Percentiles rank a stretch among this genome's conserved stretches.
Evolutionary conservation across 53 echinoderm and acorn worm species (phyloP).

Genomic region (Luidia sarsii): DNA sequence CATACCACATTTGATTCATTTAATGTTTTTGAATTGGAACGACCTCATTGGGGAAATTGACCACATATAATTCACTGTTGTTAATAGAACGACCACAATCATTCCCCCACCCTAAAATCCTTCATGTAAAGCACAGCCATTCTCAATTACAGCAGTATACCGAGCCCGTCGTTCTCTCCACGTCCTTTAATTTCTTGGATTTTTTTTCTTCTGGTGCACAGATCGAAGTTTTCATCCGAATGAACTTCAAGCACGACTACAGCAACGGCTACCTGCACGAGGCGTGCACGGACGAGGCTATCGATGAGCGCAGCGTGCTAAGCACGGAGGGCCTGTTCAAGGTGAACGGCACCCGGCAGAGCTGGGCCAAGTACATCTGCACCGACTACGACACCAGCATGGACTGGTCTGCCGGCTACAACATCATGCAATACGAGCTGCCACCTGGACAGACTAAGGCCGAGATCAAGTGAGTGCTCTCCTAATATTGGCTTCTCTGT

Average conservation of each 20-base stretch:
- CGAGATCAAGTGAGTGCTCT: slow-evolving; percentile 46
- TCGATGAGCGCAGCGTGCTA: slow-evolving; percentile 24
- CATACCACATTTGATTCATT: too few relatives aligned
- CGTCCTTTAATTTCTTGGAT: too few relatives aligned
- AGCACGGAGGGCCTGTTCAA: slow-evolving; percentile 34
- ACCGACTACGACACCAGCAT: slow-evolving; percentile 31
- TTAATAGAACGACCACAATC: too few relatives aligned
- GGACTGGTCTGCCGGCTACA: slow-evolving; percentile 50
- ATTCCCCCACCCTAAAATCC: too few relatives aligned
- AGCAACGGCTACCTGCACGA: slow-evolving; percentile 34
- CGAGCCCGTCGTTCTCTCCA: too few relatives aligned
- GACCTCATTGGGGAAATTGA: too few relatives aligned
- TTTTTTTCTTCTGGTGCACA: too few relatives aligned
- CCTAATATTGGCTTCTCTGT: too few relatives aligned
- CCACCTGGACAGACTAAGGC: slow-evolving; percentile 3
- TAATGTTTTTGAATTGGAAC: too few relatives aligned
- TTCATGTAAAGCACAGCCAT: too few relatives aligned
- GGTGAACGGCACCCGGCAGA: background rate
- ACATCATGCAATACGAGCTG: slow-evolving; percentile 17
- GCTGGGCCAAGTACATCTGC: slow-evolving; percentile 55
- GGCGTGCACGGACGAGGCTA: slow-evolving; percentile 21
- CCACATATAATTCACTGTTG: too few relatives aligned
- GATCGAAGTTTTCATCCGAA: slow-evolving; percentile 22
- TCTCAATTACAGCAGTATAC: too few relatives aligned
- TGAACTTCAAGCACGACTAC: slow-evolving; percentile 48